Evolutionary conservation across 2,888 invertebrate genomes (phyloP).

Genomic region (Drosophila merina): DNA sequence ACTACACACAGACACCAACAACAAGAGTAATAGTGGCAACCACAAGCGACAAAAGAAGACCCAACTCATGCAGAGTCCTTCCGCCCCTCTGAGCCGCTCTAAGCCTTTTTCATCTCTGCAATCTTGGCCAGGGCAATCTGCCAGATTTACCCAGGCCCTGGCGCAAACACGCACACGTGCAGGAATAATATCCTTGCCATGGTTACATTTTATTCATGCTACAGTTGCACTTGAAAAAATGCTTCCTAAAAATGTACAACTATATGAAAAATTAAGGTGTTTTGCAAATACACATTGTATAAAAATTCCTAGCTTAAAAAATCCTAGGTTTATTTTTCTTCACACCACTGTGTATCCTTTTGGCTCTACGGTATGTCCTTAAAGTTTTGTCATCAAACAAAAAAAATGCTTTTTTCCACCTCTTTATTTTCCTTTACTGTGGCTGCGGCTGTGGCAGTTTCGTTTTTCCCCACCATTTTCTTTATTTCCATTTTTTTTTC

Average conservation of each 20-base stretch:
- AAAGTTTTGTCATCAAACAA: slow-evolving; percentile 48
- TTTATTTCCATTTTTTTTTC: slow-evolving; percentile 25
- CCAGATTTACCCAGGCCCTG: slow-evolving; percentile 52
- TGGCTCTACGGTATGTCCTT: slow-evolving; percentile 46
- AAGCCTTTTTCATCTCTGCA: slow-evolving; percentile 20
- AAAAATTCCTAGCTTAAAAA: no score
- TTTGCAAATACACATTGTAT: not conserved
- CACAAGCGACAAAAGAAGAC: slow-evolving; percentile 15
- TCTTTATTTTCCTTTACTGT: slow-evolving; percentile 39
- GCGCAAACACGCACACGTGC: slow-evolving; percentile 25
- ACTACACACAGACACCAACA: slow-evolving; percentile 12
- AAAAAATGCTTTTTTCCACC: slow-evolving; percentile 42
- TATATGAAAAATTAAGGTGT: not conserved
- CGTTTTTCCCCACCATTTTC: slow-evolving; percentile 22
- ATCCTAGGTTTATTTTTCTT: not conserved
- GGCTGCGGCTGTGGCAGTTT: slow-evolving; percentile 53
- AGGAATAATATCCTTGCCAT: slow-evolving; percentile 23
- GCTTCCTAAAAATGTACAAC: not conserved
- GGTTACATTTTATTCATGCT: slow-evolving; percentile 62
- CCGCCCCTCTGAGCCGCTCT: not conserved
- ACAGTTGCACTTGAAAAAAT: slow-evolving; percentile 15
- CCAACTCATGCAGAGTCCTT: slow-evolving; percentile 20
- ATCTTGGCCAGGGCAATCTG: slow-evolving; percentile 64
- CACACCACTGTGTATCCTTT: slow-evolving; percentile 6
- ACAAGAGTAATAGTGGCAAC: slow-evolving; percentile 14